Percentiles rank a stretch among this genome's conserved stretches.
Conservation (phyloP, 2,797 vertebrate species). For the Phalloptychus januarius region DNA sequence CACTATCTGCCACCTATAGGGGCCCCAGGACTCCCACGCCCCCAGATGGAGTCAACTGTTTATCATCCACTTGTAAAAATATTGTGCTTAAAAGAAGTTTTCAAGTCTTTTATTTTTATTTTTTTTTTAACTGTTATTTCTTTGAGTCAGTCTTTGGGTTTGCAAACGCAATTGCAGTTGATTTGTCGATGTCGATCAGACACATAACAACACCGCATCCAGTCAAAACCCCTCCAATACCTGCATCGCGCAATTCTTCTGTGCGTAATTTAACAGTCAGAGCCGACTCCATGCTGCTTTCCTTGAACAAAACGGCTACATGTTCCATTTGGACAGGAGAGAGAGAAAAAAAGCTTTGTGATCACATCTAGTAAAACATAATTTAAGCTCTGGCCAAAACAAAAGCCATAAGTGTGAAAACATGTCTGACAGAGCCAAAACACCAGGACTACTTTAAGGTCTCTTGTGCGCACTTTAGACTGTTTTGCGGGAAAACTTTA, state of each 20-base stretch:
- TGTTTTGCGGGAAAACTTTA: conserved; percentile 15
- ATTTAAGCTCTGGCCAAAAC: conserved; percentile 38
- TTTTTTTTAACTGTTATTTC: conserved; percentile 4
- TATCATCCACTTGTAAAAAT: conserved; percentile 76
- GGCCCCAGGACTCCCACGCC: conserved; percentile 62
- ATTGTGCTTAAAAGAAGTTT: conserved; percentile 69
- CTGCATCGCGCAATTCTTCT: conserved; percentile 25
- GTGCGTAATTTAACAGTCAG: conserved; percentile 35
- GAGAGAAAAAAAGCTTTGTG: conserved; percentile 1
- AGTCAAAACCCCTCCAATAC: conserved; percentile 40
- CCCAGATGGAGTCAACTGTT: conserved; percentile 70
- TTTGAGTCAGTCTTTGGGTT: conserved; percentile 21
- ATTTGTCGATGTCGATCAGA: conserved; percentile 53
- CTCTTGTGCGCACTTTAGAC: conserved; percentile 19
- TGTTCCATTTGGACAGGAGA: conserved; percentile 5
- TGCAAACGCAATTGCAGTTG: conserved; percentile 46
- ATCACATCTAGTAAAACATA: conserved; percentile 22
- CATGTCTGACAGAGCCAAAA: conserved; percentile 12
- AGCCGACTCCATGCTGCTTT: conserved; percentile 21
- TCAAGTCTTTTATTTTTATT: conserved; percentile 19
- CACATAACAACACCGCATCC: conserved; percentile 46
- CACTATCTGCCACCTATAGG: conserved; percentile 65
- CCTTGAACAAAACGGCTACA: conserved; percentile 15
- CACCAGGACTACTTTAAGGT: conserved; percentile 13
- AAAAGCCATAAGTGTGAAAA: conserved; percentile 40